Percentiles rank a stretch among this genome's conserved stretches.
Evolutionary conservation across 2,888 invertebrate species (phyloP).

Genomic region (Cosmia pyralina): DNA sequence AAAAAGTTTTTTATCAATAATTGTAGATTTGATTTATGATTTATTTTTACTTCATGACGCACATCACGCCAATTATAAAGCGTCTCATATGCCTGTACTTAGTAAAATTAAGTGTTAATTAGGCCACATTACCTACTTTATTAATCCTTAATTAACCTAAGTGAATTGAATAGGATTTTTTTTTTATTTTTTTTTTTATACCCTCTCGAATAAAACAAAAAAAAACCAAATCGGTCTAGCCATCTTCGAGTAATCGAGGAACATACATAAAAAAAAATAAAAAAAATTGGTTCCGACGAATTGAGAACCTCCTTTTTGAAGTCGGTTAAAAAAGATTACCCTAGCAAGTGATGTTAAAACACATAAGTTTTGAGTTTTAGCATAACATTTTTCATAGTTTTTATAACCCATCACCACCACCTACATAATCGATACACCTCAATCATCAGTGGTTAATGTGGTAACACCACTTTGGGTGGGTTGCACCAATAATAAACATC

Average conservation of each 20-base stretch:
- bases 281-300: no score
- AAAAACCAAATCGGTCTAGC: no score
- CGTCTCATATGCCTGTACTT: background rate
- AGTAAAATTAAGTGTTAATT: background rate
- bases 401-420: no score
- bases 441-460: background rate
- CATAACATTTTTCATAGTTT: background rate
- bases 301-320: no score
- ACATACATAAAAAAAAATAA: no score
- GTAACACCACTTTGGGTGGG: background rate
- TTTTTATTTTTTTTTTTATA: no score
- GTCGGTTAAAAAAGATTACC: no score
- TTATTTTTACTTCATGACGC: conserved; percentile 10
- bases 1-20: conserved; percentile 31
- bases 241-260: no score
- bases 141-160: background rate
- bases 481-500: no score
- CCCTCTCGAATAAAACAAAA: no score
- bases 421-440: background rate
- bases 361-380: background rate
- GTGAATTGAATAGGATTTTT: no score
- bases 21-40: conserved; percentile 15
- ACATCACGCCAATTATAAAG: background rate
- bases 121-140: background rate
- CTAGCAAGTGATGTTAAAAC: no score